Conservation (phyloP, 2,888 invertebrate species). For the Parascotia fuliginaria region DNA sequence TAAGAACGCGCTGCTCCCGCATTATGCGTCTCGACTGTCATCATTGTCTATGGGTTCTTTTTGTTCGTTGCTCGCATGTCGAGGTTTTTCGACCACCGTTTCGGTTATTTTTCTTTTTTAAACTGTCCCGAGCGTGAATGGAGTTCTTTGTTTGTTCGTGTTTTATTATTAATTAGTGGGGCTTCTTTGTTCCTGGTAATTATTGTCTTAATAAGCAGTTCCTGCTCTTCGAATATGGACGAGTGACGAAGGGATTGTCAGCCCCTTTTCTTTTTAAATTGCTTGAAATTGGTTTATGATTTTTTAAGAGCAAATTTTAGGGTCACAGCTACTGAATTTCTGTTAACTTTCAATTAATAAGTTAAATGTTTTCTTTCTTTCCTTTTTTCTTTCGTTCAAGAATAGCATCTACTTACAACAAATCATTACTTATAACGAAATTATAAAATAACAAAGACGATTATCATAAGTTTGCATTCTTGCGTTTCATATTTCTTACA, state of each 20-base stretch:
- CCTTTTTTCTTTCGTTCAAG: too few relatives aligned
- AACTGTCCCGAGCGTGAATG: conserved; percentile 82
- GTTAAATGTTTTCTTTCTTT: too few relatives aligned
- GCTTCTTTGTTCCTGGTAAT: conserved; percentile 84
- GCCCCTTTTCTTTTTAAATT: conserved; percentile 70
- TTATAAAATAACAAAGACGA: too few relatives aligned
- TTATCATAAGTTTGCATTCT: too few relatives aligned
- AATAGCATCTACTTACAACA: too few relatives aligned
- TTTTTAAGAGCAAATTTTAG: conserved; percentile 52
- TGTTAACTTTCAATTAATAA: conserved; percentile 13
- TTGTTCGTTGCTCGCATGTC: conserved; percentile 83
- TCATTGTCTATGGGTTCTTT: conserved; percentile 84
- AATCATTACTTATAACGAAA: too few relatives aligned
- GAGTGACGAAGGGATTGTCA: conserved; percentile 72
- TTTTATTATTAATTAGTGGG: conserved; percentile 86
- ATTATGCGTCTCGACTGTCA: conserved; percentile 84
- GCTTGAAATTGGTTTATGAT: conserved; percentile 53
- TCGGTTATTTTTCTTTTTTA: conserved; percentile 79
- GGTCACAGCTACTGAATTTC: conserved; percentile 26
- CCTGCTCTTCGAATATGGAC: conserved; percentile 78
- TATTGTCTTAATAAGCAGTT: conserved; percentile 86
- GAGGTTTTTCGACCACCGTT: conserved; percentile 85
- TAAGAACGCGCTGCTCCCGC: conserved; percentile 85
- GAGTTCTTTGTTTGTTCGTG: conserved; percentile 83
- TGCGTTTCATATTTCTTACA: too few relatives aligned